A percentile compares a stretch with the other conserved stretches of the same genome.
Conservation (phyloP, 2,797 vertebrate genomes). For the Babyrousa celebensis region DNA sequence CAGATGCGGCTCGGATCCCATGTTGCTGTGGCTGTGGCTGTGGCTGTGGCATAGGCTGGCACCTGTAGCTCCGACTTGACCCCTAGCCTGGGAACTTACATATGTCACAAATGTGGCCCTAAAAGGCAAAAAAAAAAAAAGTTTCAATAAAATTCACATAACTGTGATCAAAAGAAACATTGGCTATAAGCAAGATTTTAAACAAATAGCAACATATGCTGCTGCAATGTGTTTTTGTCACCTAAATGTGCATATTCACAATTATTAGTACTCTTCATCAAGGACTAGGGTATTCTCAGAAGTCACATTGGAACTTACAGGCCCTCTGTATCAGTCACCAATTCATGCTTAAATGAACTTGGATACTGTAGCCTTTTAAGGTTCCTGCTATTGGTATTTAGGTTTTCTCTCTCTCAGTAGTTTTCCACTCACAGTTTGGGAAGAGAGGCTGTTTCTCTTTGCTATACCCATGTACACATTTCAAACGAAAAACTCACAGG, state of each 20-base stretch:
- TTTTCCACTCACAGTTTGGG: constrained; percentile 13
- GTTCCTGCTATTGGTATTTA: not conserved
- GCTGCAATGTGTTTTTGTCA: constrained; percentile 60
- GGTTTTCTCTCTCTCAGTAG: constrained; percentile 22
- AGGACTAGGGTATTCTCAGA: constrained; percentile 24
- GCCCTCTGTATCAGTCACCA: not conserved
- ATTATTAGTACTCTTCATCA: constrained; percentile 22
- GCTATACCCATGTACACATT: constrained; percentile 19
- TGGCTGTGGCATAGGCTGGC: too few species aligned
- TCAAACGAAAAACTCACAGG: constrained; percentile 51
- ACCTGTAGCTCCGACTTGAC: too few species aligned
- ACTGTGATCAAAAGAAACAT: constrained; percentile 50
- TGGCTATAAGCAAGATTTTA: constrained; percentile 11
- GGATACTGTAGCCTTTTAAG: not conserved
- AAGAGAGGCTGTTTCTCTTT: constrained; percentile 17
- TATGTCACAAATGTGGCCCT: too few species aligned
- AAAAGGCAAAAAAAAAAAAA: not conserved
- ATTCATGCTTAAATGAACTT: constrained; percentile 42
- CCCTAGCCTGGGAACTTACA: too few species aligned
- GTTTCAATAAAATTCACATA: constrained; percentile 39
- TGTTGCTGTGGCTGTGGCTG: too few species aligned
- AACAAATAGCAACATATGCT: constrained; percentile 46
- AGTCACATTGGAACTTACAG: not conserved
- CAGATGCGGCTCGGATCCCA: too few species aligned
- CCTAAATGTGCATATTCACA: constrained; percentile 42